Conservation (phyloP, 1,140 invertebrate genomes). For the Lordiphosa clarofinis region DNA sequence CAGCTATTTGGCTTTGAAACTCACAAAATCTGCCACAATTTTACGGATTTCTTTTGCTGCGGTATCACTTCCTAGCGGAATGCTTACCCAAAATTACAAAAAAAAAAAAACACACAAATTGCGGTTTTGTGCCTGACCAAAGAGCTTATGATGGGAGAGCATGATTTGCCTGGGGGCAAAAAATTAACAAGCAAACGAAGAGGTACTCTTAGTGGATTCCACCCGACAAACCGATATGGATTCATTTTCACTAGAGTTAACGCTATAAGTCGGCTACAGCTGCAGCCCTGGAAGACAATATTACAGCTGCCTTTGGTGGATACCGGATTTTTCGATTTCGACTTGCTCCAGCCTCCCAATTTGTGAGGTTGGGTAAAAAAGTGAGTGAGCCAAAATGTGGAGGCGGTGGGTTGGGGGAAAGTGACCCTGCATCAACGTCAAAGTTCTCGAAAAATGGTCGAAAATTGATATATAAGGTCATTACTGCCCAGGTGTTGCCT, state of each 20-base stretch:
- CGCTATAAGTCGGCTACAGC: too few relatives aligned
- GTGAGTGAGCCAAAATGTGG: too few relatives aligned
- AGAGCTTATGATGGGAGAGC: conserved; percentile 14
- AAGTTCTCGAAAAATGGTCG: too few relatives aligned
- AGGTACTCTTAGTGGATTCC: conserved; percentile 9
- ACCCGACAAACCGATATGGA: not conserved
- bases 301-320: too few relatives aligned
- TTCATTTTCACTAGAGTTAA: conserved; percentile 7
- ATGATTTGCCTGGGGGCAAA: conserved; percentile 12
- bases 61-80: not conserved
- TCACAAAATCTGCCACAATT: conserved; percentile 39
- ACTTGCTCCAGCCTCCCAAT: too few relatives aligned
- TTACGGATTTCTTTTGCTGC: conserved; percentile 41
- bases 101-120: conserved; percentile 21
- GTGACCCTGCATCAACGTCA: too few relatives aligned
- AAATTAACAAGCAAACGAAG: conserved; percentile 27
- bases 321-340: too few relatives aligned
- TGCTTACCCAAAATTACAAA: conserved; percentile 17
- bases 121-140: conserved; percentile 10
- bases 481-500: too few relatives aligned
- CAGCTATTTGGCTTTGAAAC: conserved; percentile 24
- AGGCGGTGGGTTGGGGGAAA: too few relatives aligned
- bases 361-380: too few relatives aligned
- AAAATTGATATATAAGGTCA: too few relatives aligned
- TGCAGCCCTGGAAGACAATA: too few relatives aligned